Evolutionary conservation across 2,113 vertebrate species (phyloP).

Genomic region (Rhabdornis inornatus): DNA sequence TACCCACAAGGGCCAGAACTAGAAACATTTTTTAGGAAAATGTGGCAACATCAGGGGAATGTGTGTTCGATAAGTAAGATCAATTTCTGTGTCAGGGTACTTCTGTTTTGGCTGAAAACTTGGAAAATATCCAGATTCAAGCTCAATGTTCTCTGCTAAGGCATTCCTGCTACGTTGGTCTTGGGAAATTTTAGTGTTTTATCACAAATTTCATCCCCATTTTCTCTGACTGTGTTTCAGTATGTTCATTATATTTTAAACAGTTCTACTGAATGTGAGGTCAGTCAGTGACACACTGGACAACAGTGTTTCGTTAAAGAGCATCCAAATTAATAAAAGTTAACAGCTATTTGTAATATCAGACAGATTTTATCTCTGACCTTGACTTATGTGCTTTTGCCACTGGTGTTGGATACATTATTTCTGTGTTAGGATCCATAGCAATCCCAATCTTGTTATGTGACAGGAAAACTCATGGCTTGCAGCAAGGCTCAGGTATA

Average conservation of each 20-base stretch:
- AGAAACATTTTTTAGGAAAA: not conserved
- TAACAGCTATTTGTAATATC: not conserved
- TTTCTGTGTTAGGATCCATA: not conserved
- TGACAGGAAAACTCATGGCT: not conserved
- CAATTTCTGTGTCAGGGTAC: not conserved
- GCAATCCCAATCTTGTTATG: not conserved
- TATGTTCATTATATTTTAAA: not conserved
- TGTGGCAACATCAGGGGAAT: not conserved
- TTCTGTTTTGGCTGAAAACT: not conserved
- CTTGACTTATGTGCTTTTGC: not conserved
- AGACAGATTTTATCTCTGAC: not conserved
- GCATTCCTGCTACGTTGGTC: not conserved
- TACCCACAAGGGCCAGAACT: not conserved
- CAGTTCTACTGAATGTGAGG: not conserved
- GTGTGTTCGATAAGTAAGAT: not conserved
- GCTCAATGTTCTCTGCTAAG: not conserved
- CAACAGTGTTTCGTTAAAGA: not conserved
- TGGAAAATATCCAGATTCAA: not conserved
- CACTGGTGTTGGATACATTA: not conserved
- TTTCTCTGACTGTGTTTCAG: not conserved
- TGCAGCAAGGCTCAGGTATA: not conserved
- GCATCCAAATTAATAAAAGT: not conserved
- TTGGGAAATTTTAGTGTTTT: not conserved
- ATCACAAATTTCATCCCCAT: not conserved
- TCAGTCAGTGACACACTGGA: not conserved